These are phyloP conservation scores for Pristionchus fissidentatus DNA, from an alignment of 2,888 invertebrate species.

Conservation along the genomic window DNA sequence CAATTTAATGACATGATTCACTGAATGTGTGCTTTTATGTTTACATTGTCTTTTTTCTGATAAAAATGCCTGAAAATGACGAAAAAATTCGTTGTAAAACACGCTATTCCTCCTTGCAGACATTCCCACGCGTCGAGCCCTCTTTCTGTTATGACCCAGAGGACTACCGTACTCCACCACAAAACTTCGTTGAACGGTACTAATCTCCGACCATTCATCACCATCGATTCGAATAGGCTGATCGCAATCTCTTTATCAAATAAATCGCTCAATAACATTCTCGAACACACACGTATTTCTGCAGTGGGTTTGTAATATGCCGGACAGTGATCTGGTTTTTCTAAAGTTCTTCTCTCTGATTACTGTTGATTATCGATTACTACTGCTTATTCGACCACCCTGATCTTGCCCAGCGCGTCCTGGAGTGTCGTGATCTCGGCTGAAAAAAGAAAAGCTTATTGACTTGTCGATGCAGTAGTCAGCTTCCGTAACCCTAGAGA, in stretches of 20 bases:
- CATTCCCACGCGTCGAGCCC: constrained; percentile 37
- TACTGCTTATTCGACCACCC: constrained; percentile 24
- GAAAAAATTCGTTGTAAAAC: neutral
- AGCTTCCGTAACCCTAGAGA: neutral
- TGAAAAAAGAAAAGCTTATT: constrained; percentile 50
- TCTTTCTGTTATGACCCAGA: constrained; percentile 10
- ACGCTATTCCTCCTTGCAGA: neutral
- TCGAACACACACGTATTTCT: constrained; percentile 28
- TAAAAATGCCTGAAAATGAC: neutral
- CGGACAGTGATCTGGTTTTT: constrained; percentile 4
- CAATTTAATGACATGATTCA: no score
- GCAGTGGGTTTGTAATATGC: constrained; percentile 8
- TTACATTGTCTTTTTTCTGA: neutral
- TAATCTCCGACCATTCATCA: neutral
- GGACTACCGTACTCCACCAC: constrained; percentile 2
- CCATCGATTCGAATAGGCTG: neutral
- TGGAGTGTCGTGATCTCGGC: constrained; percentile 69
- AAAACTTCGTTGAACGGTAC: neutral
- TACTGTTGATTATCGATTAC: constrained; percentile 29
- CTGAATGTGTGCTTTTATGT: no score
- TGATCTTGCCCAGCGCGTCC: constrained; percentile 70
- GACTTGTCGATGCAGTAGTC: no score
- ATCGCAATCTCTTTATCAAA: neutral
- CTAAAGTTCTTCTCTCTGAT: neutral
- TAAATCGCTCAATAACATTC: constrained; percentile 19